Evolutionary conservation across 2,888 invertebrate genomes (phyloP).

Genomic region (Andrena bicolor): DNA sequence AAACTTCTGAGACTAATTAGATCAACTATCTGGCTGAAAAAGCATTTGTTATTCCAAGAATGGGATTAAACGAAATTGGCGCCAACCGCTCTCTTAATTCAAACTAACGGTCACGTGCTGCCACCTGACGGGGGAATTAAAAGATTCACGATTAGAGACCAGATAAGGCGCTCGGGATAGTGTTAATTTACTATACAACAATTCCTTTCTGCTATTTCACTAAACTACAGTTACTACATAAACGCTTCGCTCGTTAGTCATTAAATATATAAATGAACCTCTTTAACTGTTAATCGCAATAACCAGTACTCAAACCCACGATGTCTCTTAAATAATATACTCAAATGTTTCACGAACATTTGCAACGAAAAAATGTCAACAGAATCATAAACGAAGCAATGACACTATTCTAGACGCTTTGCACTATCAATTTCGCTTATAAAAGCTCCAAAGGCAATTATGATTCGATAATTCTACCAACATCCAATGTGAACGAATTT

Average conservation of each 20-base stretch:
- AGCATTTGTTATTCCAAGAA: background rate
- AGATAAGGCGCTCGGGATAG: slow-evolving; percentile 4
- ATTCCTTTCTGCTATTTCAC: background rate
- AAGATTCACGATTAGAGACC: slow-evolving; percentile 25
- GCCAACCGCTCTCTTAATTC: slow-evolving; percentile 17
- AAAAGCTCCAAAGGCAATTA: too few species aligned
- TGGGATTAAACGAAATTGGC: slow-evolving; percentile 2
- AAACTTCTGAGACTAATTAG: background rate
- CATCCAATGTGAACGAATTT: too few species aligned
- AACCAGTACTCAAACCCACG: background rate
- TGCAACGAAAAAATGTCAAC: background rate
- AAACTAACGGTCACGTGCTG: slow-evolving; percentile 55
- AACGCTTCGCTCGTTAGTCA: background rate
- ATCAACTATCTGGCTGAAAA: background rate
- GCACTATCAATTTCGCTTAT: too few species aligned
- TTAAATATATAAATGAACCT: background rate
- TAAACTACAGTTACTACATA: background rate
- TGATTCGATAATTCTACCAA: too few species aligned
- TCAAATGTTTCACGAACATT: background rate
- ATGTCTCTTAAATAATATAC: background rate
- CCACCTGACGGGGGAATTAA: slow-evolving; percentile 55
- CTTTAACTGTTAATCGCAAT: background rate
- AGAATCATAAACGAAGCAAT: background rate
- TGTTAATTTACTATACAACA: background rate
- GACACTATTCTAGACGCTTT: background rate